Evolutionary conservation across 2,888 invertebrate species (phyloP), one percentile per base, ranked within the genome.

Genomic region (Nymphalis c-album): DNA sequence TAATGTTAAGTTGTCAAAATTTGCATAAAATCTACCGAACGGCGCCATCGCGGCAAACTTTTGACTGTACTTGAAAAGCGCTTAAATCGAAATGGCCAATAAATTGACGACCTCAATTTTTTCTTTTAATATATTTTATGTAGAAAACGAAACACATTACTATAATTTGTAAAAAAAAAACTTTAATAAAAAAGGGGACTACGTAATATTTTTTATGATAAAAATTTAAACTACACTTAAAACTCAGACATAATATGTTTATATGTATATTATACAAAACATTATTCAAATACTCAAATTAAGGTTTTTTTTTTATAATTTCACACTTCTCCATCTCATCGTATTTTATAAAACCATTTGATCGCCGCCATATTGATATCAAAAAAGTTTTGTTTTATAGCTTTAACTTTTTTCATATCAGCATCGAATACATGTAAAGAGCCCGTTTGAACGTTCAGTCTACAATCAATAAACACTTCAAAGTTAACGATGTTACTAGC

Each of bases 81-180:
- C 88, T 91, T 87, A 90, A 88, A 88, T 87, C 85, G 78, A 80
- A 88, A 90, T 83, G 80, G 84, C 80, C 85, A 76, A 88, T 88
- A 88, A 90, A 90, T 85, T 84, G 78, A 77, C 79, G 84, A 80
- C 82, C 85, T 81, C 80, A 57, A 79, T 81, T 80, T 81, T n/a
- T 86, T 77, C 65, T 66, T 67, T 48, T 61, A 58, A 66, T 47
- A 47, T 55, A 40, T 59, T 64, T 67, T 58, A 45, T 10, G 47
- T 26, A 46, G 26, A 45, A 60, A 10, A 13, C 35, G 57, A 18
- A 57, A 40, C 35, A 57, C 40, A 2, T 40, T 57, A 35, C n/a
- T 57, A 55, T n/a, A 17, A 16, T 17, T 17, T n/a, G n/a, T n/a
- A n/a, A n/a, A n/a, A n/a, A n/a, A n/a, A n/a, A n/a, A n/a, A n/a